Base-by-base conservation (phyloP, 2,888 invertebrate species). In the Ormyrus nitidulus region DNA sequence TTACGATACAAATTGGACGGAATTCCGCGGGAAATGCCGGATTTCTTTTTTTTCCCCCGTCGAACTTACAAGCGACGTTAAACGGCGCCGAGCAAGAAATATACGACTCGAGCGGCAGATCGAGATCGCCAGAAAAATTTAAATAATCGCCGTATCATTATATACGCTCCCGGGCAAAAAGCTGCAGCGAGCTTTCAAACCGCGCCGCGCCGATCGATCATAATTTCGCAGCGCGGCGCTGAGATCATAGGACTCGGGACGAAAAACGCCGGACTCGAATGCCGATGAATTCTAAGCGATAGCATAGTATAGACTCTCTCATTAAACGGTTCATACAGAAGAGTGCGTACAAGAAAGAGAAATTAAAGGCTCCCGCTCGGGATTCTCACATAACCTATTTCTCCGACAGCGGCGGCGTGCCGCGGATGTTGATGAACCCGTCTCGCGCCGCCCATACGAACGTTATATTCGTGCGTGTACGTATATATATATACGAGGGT, bases 391-490 rank as follows among this genome's bases (percentile, higher is more conserved):
- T 66, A 78, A 73, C 62, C 68, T 64, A 79, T 73, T 68, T 73
- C 79, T 64, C 51, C n/a, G 8, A 44, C 34, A 59, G 51, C 69
- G 10, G 46, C 54, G 44, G 79, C 74, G 70, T 71, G 66, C 65
- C 72, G 61, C 77, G 82, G 81, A 83, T 83, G 84, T 83, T 83
- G 84, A 84, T 84, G 84, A 83, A 83, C 80, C 79, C 80, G 81
- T 81, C 77, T 81, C 77, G 81, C 81, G 76, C 74, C 79, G 76
- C 77, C 76, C 81, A 69, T 73, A 4, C 78, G 72, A 75, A 79
- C 68, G 19, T 7, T 59, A 6, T 80, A n/a, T 69, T 51, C 59
- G 19, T 46, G 44, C 53, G 10, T n/a, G 34, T 13, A 66, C 44
- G 9, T 48, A 58, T 9, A 59, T 54, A 9, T 48, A 58, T 9